A percentile compares a stretch with the other conserved stretches of the same genome.
phyloP scores from a whole-genome alignment of 2,797 vertebrate genomes.

The Myotis pilosus region DNA sequence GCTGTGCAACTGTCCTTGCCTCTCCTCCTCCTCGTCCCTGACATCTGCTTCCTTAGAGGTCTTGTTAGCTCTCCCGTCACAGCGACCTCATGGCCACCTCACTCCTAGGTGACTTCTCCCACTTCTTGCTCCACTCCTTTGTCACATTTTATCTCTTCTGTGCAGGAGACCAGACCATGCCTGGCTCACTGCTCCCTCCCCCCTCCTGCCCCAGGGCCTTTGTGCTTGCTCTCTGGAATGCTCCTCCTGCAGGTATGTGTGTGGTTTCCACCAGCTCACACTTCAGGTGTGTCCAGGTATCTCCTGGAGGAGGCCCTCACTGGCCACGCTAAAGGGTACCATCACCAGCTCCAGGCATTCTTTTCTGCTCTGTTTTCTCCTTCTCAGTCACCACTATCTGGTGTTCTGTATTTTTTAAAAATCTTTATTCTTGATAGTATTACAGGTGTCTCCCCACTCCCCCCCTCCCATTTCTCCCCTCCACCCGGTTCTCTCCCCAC shows the following conservation, averaged over 20 bases:
- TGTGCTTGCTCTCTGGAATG: background rate
- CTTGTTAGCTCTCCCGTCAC: background rate
- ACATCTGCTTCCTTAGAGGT: rapidly evolving
- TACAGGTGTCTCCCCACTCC: too few species aligned
- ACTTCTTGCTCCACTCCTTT: rapidly evolving
- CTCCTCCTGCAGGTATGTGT: background rate
- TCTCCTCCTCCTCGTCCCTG: background rate
- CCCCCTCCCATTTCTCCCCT: too few species aligned
- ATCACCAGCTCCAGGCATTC: background rate
- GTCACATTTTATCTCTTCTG: background rate
- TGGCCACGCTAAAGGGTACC: too few species aligned
- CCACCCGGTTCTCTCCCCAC: too few species aligned
- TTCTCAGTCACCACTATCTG: too few species aligned
- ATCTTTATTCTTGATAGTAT: too few species aligned
- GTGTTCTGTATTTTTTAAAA: background rate
- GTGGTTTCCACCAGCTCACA: rapidly evolving
- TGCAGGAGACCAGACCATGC: background rate
- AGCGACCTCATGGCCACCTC: background rate
- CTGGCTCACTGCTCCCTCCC: background rate
- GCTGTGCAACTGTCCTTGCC: background rate
- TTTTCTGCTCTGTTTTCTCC: background rate
- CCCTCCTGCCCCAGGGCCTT: background rate
- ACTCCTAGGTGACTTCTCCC: background rate
- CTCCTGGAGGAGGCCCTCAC: background rate
- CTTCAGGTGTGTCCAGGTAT: background rate